Base-by-base conservation (phyloP, 2,888 invertebrate species). In the Drosophila rellima region DNA sequence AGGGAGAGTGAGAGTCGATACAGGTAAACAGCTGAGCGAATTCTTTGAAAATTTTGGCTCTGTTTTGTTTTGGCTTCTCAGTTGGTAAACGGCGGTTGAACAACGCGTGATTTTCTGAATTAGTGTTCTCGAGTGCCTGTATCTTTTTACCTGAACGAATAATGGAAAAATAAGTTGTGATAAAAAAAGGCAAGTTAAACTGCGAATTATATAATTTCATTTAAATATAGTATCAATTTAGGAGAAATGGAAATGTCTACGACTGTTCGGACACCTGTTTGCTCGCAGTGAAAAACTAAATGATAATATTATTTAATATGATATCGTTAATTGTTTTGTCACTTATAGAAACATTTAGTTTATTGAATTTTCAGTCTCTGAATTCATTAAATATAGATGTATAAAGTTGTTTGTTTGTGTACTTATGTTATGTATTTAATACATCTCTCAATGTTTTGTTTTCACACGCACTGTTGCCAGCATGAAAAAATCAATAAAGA, bases 401-500 rank as follows among this genome's bases (percentile, higher is more conserved):
- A 39, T 33, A 71, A 69, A 17, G n/a, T 18, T 18, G 48, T 55
- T 68, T 60, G 56, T 74, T 63, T 48, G 61, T 45, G 33, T 0
- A 6, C 6, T n/a, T 6, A 35, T 35, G n/a, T 35, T 35, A 44
- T 68, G 63, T 62, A 54, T 44, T 42, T n/a, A n/a, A n/a, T 20
- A 35, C 39, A 57, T 67, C 44, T 33, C 61, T 62, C 35, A 33
- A 39, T 69, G 61, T 74, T 74, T 45, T 26, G 47, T 59, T 52
- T 45, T 57, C 40, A 29, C 26, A 39, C 40, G 42, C 48, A 66
- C 60, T 54, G 45, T 80, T 80, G 76, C 80, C 78, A 80, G 66
- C 86, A 63, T 50, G 48, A 84, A 82, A 78, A 85, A 84, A 88
- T 84, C 88, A 82, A 84, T 84, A 88, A 15, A 59, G 40, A 71